Conservation (phyloP, 2,113 vertebrate genomes). For the Sebastes schlegelii region DNA sequence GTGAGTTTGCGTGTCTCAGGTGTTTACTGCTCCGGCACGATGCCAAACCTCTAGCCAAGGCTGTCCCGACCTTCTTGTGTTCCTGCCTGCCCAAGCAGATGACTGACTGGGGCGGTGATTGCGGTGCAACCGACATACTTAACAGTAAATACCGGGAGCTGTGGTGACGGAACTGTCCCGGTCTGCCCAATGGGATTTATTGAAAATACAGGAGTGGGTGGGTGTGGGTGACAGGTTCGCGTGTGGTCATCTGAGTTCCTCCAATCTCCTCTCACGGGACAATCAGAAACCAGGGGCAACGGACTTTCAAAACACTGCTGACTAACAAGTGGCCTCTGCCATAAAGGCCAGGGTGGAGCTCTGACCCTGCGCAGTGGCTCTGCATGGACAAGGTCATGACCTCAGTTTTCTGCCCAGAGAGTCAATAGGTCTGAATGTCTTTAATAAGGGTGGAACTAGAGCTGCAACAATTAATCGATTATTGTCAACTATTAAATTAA, state of each 20-base stretch:
- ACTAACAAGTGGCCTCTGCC: constrained; percentile 12
- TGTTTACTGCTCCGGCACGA: constrained; percentile 41
- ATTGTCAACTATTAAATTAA: too few species aligned
- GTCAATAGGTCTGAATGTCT: neutral
- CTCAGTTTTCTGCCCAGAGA: neutral
- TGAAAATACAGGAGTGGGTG: constrained; percentile 4
- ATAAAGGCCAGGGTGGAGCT: neutral
- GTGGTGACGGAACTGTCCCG: neutral
- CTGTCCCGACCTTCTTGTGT: constrained; percentile 51
- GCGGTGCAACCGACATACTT: constrained; percentile 15
- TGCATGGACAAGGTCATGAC: neutral
- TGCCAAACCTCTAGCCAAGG: constrained; percentile 55
- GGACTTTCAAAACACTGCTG: neutral
- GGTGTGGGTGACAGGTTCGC: neutral
- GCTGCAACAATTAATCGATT: too few species aligned
- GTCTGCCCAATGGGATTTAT: neutral
- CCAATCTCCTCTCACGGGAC: neutral
- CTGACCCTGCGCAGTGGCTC: neutral
- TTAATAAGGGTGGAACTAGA: too few species aligned
- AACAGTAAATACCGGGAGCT: constrained; percentile 35
- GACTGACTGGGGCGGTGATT: constrained; percentile 42
- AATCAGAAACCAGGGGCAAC: neutral
- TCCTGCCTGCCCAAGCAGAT: constrained; percentile 39
- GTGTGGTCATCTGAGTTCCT: neutral
- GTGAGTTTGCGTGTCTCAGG: constrained; percentile 23